Conservation (phyloP, 64 coral and sea anemone genomes). For the Montipora sp. region DNA sequence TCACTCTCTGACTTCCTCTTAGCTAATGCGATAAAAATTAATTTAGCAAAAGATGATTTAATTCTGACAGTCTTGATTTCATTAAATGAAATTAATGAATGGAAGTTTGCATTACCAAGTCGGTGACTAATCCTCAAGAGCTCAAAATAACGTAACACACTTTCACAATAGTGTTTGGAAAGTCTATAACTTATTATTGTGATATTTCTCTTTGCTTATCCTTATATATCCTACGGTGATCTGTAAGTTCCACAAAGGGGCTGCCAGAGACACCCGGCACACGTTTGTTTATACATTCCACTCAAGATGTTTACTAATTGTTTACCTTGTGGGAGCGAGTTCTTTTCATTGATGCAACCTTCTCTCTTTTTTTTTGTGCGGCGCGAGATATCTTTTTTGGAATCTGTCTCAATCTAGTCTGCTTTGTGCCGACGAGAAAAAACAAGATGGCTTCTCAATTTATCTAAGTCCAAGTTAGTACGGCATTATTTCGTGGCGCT, state of each 20-base stretch:
- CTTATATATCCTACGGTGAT: too few species aligned
- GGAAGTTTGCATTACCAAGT: neutral
- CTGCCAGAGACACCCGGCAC: too few species aligned
- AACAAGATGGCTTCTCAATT: neutral
- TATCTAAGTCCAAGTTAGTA: neutral
- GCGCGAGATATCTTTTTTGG: neutral
- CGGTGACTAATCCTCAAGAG: too few species aligned
- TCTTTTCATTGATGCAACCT: too few species aligned
- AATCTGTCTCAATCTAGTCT: neutral
- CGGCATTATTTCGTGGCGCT: neutral
- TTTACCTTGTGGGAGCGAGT: too few species aligned
- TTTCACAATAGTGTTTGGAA: too few species aligned
- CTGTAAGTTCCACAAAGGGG: too few species aligned
- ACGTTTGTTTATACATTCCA: too few species aligned
- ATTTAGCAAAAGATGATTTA: neutral
- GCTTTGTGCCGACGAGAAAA: neutral
- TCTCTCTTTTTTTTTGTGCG: neutral
- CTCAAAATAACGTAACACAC: too few species aligned
- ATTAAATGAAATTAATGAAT: neutral
- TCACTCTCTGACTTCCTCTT: constrained; percentile 3
- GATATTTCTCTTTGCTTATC: too few species aligned
- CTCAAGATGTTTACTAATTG: too few species aligned
- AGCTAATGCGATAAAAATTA: neutral
- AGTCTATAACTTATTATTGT: too few species aligned
- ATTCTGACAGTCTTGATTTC: neutral